Evolutionary conservation across 2,797 vertebrate species (phyloP).

Genomic region (Octomys mimax): DNA sequence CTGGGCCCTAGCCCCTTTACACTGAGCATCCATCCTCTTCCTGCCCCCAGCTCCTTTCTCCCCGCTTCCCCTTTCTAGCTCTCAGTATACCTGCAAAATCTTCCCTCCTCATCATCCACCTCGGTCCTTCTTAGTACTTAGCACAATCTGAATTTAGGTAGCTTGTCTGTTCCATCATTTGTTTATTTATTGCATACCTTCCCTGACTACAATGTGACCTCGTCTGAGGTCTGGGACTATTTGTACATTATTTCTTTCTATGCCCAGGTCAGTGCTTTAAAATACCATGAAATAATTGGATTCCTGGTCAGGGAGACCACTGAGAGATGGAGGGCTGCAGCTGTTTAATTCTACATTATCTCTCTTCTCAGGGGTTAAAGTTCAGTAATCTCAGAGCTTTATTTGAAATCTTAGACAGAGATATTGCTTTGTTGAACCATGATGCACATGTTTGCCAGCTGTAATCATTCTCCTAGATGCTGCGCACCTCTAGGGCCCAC

Average conservation of each 20-base stretch:
- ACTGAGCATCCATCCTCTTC: not conserved
- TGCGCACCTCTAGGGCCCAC: not conserved
- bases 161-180: conserved; percentile 1
- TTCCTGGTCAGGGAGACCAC: not conserved
- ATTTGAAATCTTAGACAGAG: not conserved
- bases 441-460: not conserved
- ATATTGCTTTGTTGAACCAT: not conserved
- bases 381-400: conserved; percentile 28
- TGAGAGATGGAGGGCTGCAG: not conserved
- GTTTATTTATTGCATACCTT: not conserved
- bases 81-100: not conserved
- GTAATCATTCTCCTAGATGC: not conserved
- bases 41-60: not conserved
- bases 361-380: not conserved
- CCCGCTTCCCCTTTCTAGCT: not conserved
- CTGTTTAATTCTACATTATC: not conserved
- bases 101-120: not conserved
- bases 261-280: not conserved
- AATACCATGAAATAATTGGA: not conserved
- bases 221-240: not conserved
- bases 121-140: not conserved
- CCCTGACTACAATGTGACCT: not conserved
- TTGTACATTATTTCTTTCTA: not conserved
- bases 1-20: not conserved
- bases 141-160: not conserved